Conservation (phyloP, 2,888 invertebrate genomes). For the Nezara viridula region DNA sequence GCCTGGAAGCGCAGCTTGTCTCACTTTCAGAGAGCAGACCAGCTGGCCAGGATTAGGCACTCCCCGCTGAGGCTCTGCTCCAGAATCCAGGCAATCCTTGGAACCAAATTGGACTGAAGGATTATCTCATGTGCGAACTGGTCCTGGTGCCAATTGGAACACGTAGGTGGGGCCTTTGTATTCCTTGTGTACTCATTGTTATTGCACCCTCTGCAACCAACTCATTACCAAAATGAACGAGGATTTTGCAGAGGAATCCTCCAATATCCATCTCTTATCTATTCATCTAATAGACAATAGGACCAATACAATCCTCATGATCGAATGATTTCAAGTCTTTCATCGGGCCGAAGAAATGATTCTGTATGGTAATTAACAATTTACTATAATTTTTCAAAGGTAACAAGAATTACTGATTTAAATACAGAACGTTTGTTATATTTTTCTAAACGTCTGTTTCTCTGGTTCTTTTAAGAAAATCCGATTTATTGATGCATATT, state of each 20-base stretch:
- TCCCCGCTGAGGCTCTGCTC: conserved; percentile 29
- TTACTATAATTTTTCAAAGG: no score
- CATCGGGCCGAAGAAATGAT: background rate
- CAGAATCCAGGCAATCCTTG: conserved; percentile 37
- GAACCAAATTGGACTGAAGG: conserved; percentile 42
- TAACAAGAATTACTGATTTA: no score
- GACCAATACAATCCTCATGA: background rate
- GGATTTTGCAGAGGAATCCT: background rate
- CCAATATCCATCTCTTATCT: background rate
- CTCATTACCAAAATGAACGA: background rate
- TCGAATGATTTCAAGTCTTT: background rate
- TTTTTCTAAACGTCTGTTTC: no score
- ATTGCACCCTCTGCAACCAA: background rate
- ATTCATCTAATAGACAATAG: background rate
- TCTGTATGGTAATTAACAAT: background rate
- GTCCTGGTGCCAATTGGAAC: background rate
- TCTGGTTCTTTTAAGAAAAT: no score
- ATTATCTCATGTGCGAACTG: conserved; percentile 39
- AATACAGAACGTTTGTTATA: no score
- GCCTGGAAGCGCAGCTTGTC: background rate
- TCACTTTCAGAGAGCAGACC: background rate
- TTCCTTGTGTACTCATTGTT: background rate
- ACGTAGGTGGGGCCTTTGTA: background rate
- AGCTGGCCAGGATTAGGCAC: conserved; percentile 18
- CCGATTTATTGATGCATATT: no score